These are phyloP conservation scores for Melanotaenia duboulayi DNA, from an alignment of 2,113 vertebrate genomes.

Conservation along the genomic window DNA sequence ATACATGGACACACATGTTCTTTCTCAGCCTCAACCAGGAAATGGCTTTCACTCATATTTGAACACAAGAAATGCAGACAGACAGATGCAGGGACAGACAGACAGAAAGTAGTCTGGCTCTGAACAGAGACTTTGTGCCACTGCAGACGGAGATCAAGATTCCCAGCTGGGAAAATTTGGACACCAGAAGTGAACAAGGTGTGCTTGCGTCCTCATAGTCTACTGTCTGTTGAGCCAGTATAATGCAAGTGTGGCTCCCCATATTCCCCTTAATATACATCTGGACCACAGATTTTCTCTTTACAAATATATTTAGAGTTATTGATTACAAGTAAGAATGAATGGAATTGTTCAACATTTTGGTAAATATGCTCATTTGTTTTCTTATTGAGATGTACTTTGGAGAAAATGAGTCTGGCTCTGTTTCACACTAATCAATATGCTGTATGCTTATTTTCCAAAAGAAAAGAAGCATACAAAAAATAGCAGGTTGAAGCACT, in stretches of 20 bases:
- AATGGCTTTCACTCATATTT: slow-evolving; percentile 65
- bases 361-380: background rate
- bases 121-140: slow-evolving; percentile 38
- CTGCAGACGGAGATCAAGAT: slow-evolving; percentile 43
- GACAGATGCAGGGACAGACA: slow-evolving; percentile 30
- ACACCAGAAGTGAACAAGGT: slow-evolving; percentile 52
- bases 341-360: background rate
- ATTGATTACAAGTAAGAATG: no score
- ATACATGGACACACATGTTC: slow-evolving; percentile 64
- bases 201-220: slow-evolving; percentile 18
- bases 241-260: slow-evolving; percentile 8
- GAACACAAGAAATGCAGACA: slow-evolving; percentile 42
- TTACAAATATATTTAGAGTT: no score
- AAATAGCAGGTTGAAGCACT: background rate
- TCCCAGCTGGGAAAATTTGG: slow-evolving; percentile 47
- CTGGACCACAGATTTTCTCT: background rate
- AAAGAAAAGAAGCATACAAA: background rate
- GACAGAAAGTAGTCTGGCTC: slow-evolving; percentile 30
- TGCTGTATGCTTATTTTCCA: background rate
- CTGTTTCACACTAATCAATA: slow-evolving; percentile 3
- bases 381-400: background rate
- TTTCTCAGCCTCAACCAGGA: slow-evolving; percentile 61
- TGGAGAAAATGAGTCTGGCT: background rate
- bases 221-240: slow-evolving; percentile 20
- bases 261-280: background rate